Conservation (phyloP, 2,888 invertebrate species). For the Spodoptera picta region DNA sequence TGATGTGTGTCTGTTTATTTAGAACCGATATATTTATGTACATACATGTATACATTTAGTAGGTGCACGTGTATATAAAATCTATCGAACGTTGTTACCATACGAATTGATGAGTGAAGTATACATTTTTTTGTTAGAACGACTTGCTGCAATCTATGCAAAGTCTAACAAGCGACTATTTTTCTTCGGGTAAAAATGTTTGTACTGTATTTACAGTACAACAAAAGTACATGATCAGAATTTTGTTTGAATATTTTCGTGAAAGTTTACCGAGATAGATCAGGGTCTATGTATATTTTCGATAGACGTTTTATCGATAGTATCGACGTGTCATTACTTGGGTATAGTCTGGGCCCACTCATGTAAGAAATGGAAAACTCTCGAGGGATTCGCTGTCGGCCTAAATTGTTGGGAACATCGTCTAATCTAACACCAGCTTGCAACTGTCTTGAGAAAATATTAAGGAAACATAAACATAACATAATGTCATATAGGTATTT, state of each 20-base stretch:
- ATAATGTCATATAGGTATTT: no score
- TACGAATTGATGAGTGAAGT: slow-evolving; percentile 25
- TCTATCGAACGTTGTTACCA: not conserved
- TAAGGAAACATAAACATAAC: no score
- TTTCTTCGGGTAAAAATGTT: no score
- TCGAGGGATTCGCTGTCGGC: slow-evolving; percentile 18
- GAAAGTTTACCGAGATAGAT: slow-evolving; percentile 22
- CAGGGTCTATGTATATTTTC: slow-evolving; percentile 18
- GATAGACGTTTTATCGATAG: slow-evolving; percentile 25
- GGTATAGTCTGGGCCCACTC: slow-evolving; percentile 28
- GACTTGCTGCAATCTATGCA: not conserved
- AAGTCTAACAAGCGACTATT: no score
- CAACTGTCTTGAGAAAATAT: no score
- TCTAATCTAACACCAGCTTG: no score
- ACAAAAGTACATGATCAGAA: slow-evolving; percentile 2
- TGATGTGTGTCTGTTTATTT: not conserved
- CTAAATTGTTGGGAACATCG: slow-evolving; percentile 15
- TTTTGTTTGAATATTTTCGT: slow-evolving; percentile 19
- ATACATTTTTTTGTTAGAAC: slow-evolving; percentile 18
- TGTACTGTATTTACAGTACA: no score
- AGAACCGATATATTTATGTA: no score
- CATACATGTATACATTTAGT: no score
- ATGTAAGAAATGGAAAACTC: slow-evolving; percentile 41
- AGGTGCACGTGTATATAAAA: no score
- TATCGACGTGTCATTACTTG: slow-evolving; percentile 21